A percentile compares a stretch with the other conserved stretches of the same genome.
These are phyloP conservation scores for Colletes collaris DNA, from an alignment of 2,888 invertebrate genomes.

Conservation along the genomic window DNA sequence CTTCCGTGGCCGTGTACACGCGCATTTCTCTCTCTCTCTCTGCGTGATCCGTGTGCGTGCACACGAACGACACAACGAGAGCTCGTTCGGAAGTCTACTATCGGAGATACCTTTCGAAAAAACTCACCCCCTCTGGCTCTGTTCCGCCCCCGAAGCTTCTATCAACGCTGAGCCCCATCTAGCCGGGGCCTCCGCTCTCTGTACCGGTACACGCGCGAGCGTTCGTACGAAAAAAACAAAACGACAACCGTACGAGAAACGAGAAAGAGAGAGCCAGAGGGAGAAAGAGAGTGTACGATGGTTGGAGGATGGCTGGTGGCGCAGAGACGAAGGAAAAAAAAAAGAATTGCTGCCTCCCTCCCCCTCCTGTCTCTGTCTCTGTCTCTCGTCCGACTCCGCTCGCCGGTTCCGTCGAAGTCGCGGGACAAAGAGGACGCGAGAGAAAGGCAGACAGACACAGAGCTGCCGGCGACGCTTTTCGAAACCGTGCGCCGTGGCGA, in stretches of 20 bases:
- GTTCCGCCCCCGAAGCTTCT: constrained; percentile 38
- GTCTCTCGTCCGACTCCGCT: too few species aligned
- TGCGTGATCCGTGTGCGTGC: constrained; percentile 2
- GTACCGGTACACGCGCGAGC: constrained; percentile 49
- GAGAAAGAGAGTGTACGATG: not conserved
- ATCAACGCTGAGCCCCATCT: constrained; percentile 52
- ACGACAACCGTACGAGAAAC: constrained; percentile 15
- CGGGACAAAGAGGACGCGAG: constrained; percentile 46
- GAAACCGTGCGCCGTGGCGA: constrained; percentile 54
- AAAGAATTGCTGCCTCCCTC: constrained; percentile 27
- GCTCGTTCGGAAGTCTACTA: constrained; percentile 55
- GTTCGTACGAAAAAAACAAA: constrained; percentile 55
- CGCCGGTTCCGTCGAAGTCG: constrained; percentile 41
- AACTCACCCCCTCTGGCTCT: constrained; percentile 22
- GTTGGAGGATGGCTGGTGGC: constrained; percentile 45
- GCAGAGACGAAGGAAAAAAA: constrained; percentile 49
- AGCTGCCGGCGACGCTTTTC: constrained; percentile 51
- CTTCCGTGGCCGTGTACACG: constrained; percentile 16
- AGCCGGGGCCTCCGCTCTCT: constrained; percentile 39
- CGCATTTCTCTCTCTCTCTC: not conserved
- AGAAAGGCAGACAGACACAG: constrained; percentile 32
- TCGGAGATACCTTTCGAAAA: constrained; percentile 61
- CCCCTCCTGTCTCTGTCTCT: not conserved
- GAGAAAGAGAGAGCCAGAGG: not conserved
- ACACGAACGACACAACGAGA: not conserved